Evolutionary conservation across 2,113 vertebrate species (phyloP).

Genomic region (Cyprinodon brontotheroides): DNA sequence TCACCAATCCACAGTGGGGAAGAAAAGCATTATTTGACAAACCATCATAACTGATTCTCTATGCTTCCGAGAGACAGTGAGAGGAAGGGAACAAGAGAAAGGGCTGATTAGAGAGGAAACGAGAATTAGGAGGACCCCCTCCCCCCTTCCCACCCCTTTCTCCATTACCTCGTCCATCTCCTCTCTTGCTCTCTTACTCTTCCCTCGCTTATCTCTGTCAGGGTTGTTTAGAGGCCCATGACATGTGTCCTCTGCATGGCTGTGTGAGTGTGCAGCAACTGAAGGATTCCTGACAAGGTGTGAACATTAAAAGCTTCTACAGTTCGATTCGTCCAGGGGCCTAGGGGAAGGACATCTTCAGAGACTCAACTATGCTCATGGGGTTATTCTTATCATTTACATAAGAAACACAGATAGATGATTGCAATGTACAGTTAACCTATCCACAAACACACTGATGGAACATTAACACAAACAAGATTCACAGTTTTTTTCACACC

Average conservation of each 20-base stretch:
- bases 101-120: slow-evolving; percentile 55
- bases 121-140: slow-evolving; percentile 51
- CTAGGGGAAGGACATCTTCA: slow-evolving; percentile 68
- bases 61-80: slow-evolving; percentile 68
- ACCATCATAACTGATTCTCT: slow-evolving; percentile 76
- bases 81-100: slow-evolving; percentile 33
- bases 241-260: slow-evolving; percentile 62
- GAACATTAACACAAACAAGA: not conserved
- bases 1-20: slow-evolving; percentile 66
- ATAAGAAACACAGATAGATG: not conserved
- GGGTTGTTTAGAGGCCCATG: slow-evolving; percentile 55
- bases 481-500: not conserved
- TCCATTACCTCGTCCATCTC: slow-evolving; percentile 35
- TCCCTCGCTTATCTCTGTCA: slow-evolving; percentile 47
- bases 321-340: slow-evolving; percentile 45
- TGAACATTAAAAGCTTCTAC: slow-evolving; percentile 70
- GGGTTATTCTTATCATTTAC: slow-evolving; percentile 9
- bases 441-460: slow-evolving; percentile 11
- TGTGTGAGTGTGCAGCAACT: slow-evolving; percentile 35
- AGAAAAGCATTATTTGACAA: slow-evolving; percentile 76
- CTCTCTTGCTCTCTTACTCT: slow-evolving; percentile 20
- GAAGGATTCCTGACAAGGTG: slow-evolving; percentile 71
- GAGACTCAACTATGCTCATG: slow-evolving; percentile 14
- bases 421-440: not conserved
- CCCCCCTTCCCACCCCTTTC: slow-evolving; percentile 4